Evolutionary conservation across 2,888 invertebrate species (phyloP).

Genomic region (Plusia festucae): DNA sequence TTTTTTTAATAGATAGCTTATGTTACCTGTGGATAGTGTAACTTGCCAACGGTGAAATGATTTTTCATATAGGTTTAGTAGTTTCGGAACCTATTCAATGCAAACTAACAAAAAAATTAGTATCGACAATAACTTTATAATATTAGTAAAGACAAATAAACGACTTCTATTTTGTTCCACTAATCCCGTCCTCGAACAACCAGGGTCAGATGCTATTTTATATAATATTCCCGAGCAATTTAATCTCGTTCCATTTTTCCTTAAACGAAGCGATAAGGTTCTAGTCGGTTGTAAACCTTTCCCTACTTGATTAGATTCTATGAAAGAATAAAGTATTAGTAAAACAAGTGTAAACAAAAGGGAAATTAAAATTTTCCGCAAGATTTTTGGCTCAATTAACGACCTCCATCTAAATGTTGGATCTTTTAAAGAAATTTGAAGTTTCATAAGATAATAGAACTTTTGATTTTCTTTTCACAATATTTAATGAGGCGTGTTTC

Average conservation of each 20-base stretch:
- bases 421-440: neutral
- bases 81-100: too few species aligned
- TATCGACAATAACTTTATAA: too few species aligned
- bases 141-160: too few species aligned
- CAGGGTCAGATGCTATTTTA: conserved; percentile 40
- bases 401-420: conserved; percentile 11
- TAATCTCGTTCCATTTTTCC: conserved; percentile 54
- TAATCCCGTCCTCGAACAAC: neutral
- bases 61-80: too few species aligned
- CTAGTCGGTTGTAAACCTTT: conserved; percentile 31
- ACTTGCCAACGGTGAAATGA: too few species aligned
- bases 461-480: conserved; percentile 10
- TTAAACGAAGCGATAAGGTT: conserved; percentile 45
- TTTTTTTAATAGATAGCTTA: too few species aligned
- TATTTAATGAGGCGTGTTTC: conserved; percentile 1
- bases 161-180: neutral
- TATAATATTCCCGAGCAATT: conserved; percentile 56
- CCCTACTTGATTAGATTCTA: conserved; percentile 46
- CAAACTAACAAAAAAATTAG: too few species aligned
- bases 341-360: conserved; percentile 8
- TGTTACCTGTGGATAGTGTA: too few species aligned
- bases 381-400: conserved; percentile 15
- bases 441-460: conserved; percentile 9
- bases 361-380: conserved; percentile 27
- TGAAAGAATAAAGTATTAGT: conserved; percentile 18